Evolutionary conservation across 2,888 invertebrate species (phyloP).

Genomic region (Troides aeacus): DNA sequence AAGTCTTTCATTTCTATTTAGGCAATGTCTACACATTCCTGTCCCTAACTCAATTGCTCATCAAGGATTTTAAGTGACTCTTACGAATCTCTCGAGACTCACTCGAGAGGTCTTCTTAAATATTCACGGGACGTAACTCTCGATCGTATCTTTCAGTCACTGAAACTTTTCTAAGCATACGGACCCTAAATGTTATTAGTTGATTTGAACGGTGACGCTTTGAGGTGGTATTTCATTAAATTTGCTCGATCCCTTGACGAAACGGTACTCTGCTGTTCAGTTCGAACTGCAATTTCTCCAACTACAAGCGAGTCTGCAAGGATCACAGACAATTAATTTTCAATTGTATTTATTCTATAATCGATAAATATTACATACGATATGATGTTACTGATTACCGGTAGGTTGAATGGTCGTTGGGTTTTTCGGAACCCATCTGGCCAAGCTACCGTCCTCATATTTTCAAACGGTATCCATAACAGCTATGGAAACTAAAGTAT

Average conservation of each 20-base stretch:
- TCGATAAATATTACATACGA: too few species aligned
- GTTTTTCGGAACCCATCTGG: too few species aligned
- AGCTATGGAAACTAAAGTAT: too few species aligned
- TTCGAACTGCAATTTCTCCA: too few species aligned
- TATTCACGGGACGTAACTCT: conserved; percentile 68
- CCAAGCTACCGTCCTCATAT: too few species aligned
- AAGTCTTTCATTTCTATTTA: conserved; percentile 35
- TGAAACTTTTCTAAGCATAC: conserved; percentile 47
- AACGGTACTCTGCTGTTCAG: too few species aligned
- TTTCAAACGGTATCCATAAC: too few species aligned
- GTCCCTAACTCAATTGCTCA: conserved; percentile 63
- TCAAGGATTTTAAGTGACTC: conserved; percentile 70
- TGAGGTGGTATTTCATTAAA: conserved; percentile 26
- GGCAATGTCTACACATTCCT: conserved; percentile 34
- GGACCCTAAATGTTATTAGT: conserved; percentile 44
- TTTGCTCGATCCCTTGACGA: conserved; percentile 13
- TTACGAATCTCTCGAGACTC: conserved; percentile 62
- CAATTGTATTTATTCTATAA: too few species aligned
- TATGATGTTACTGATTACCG: too few species aligned
- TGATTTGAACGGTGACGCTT: conserved; percentile 41
- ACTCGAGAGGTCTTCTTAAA: conserved; percentile 63
- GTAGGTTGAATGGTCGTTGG: too few species aligned
- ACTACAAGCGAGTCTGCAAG: too few species aligned
- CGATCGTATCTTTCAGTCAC: conserved; percentile 60
- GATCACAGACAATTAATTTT: too few species aligned